Base-by-base conservation (phyloP, 2,888 invertebrate genomes). In the Microchrysa polita region DNA sequence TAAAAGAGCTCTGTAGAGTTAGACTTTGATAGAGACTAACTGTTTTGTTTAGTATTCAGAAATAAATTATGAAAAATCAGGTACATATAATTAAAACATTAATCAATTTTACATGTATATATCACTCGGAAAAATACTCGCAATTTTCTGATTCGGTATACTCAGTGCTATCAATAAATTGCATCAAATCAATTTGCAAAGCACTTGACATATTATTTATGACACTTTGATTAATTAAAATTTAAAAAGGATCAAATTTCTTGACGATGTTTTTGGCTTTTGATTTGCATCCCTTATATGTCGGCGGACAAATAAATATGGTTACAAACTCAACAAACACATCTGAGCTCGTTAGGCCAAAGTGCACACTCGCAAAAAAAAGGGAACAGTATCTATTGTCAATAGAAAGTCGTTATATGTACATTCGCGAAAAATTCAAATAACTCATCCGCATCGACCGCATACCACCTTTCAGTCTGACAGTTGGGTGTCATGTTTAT, bases 401-500 rank as follows among this genome's bases (percentile, higher is more conserved):
- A 65, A 65, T 20, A 65, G 65, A 65, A 65, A 65, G 22, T 65
- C 65, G 65, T 65, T 65, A 65, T 20, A 16, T 65, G 44, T 20
- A 16, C 40, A 40, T 22, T 65, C 69, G 69, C 69, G 57, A 55
- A 42, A 48, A 69, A 69, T 69, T 69, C 69, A 69, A 69, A 69
- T 69, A 69, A 69, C 69, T 69, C 69, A 69, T 69, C 69, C 69
- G 52, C 40, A 52, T 69, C 69, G 69, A 69, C 69, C 69, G 40
- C 69, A 65, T 48, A 69, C 69, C 48, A 69, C 55, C 69, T 69
- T 55, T 81, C 82, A 81, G 81, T 83, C 83, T 84, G 84, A 84
- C 84, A 84, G 83, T 84, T 84, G 84, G 83, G 84, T 84, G 84
- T 84, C 84, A 84, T 84, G 84, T 84, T 84, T 84, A 84, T 83